Evolutionary conservation across 2,797 vertebrate species (phyloP).

Genomic region (Acanthornis magna): DNA sequence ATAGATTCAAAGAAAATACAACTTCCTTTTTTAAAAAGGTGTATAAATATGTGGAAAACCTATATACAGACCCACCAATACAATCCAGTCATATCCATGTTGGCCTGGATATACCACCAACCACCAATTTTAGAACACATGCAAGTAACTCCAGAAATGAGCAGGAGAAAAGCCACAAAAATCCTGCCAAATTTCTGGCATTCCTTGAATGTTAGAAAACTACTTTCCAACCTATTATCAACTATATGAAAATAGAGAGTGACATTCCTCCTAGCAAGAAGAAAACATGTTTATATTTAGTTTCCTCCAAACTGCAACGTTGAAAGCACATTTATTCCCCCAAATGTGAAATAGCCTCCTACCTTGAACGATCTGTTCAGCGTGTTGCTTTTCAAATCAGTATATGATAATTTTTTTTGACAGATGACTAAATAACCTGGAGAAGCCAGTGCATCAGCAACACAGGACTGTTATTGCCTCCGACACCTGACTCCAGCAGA

Average conservation of each 20-base stretch:
- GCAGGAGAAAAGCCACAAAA: background rate
- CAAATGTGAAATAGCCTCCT: background rate
- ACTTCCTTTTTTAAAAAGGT: background rate
- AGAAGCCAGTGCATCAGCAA: constrained; percentile 35
- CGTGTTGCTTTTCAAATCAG: background rate
- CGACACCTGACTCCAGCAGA: background rate
- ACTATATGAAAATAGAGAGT: background rate
- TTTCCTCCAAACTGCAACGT: background rate
- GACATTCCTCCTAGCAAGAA: background rate
- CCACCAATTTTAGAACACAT: background rate
- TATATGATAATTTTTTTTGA: constrained; percentile 41
- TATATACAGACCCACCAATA: rapidly evolving
- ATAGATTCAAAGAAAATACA: background rate
- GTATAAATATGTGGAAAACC: background rate
- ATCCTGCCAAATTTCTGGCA: background rate
- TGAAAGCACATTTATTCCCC: background rate
- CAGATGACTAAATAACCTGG: constrained; percentile 45
- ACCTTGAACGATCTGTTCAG: constrained; percentile 2
- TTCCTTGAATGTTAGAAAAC: background rate
- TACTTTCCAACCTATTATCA: background rate
- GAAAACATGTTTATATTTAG: background rate
- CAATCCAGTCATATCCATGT: too few relatives aligned
- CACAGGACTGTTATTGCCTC: constrained; percentile 11
- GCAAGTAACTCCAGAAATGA: background rate
- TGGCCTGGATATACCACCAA: background rate